A percentile compares a stretch with the other conserved stretches of the same genome.
Conservation (phyloP, 2,888 invertebrate species). For the Branchellion lobata region DNA sequence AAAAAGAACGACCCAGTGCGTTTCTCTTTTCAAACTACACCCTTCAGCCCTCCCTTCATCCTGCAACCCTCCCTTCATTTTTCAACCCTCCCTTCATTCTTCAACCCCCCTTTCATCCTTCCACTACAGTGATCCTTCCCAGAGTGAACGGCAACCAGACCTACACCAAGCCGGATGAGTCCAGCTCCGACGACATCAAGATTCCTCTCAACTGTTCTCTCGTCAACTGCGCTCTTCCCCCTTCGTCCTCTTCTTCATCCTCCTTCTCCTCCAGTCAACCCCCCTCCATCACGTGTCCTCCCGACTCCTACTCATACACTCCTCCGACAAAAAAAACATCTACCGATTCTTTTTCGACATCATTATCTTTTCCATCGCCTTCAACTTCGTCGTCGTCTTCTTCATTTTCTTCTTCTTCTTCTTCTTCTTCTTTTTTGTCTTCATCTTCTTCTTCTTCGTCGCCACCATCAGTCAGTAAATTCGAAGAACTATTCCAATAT, state of each 20-base stretch:
- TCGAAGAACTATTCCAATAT: not conserved
- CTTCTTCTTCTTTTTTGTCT: not conserved
- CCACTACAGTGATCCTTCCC: too few relatives aligned
- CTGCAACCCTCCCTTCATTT: too few relatives aligned
- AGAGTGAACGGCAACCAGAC: too few relatives aligned
- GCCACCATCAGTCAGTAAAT: not conserved
- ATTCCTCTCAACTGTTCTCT: not conserved
- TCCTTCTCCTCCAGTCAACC: not conserved
- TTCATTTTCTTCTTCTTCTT: not conserved
- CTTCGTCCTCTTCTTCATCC: not conserved
- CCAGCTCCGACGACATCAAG: too few relatives aligned
- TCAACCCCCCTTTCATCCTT: too few relatives aligned
- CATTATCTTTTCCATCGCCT: not conserved
- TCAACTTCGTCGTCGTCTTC: not conserved
- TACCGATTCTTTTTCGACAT: not conserved
- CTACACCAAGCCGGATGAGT: too few relatives aligned
- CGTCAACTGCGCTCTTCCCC: not conserved
- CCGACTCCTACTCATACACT: not conserved
- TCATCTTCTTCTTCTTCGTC: not conserved
- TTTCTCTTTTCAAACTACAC: too few relatives aligned
- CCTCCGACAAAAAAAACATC: constrained; percentile 5
- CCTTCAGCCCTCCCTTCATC: too few relatives aligned
- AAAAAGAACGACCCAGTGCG: too few relatives aligned
- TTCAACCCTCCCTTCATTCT: too few relatives aligned
- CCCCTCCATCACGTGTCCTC: not conserved